Base-by-base conservation (phyloP, 1,140 invertebrate species). In the Pygmarrhopalites habei region DNA sequence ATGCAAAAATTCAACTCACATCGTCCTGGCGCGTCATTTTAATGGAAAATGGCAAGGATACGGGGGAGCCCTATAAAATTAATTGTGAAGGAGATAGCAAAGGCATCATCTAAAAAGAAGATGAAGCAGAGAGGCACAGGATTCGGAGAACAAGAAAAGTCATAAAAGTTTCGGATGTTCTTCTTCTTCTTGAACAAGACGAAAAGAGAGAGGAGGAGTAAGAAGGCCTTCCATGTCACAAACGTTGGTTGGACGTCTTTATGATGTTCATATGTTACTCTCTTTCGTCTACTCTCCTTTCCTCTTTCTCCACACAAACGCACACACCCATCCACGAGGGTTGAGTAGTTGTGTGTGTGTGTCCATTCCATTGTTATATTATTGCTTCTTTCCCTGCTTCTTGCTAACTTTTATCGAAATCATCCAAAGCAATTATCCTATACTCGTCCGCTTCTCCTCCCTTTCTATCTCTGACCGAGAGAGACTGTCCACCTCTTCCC, bases 21-120 rank as follows among this genome's bases (percentile, higher is more conserved):
- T 59, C 56, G 46, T 35, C 23, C 49, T 32, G 25, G 65, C 65
- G 58, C 65, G 58, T 67, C 63, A 70, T 70, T 70, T 67, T 70
- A 70, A 70, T 70, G 69, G 66, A 65, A 67, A 58, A 65, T 70
- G 65, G 65, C 65, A 67, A 68, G 65, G 68, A 66, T 57, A 63
- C 55, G 51, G 66, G 53, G 60, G 61, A 46, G 66, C 57, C 60
- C 69, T 67, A 66, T 70, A 70, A 70, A 70, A 70, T 70, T 70
- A 70, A 70, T 70, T 70, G 69, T 67, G 63, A 63, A 65, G 21
- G 62, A 67, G 63, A 67, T 65, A 66, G 64, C n/a, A 47, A 59
- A 62, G 30, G 47, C 60, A 51, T 46, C 26, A 57, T 46, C 41
- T 41, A 44, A 64, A 47, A 30, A 35, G 55, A 26, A 41, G n/a